Conservation (phyloP, 2,888 invertebrate genomes). For the Ditula angustiorana region DNA sequence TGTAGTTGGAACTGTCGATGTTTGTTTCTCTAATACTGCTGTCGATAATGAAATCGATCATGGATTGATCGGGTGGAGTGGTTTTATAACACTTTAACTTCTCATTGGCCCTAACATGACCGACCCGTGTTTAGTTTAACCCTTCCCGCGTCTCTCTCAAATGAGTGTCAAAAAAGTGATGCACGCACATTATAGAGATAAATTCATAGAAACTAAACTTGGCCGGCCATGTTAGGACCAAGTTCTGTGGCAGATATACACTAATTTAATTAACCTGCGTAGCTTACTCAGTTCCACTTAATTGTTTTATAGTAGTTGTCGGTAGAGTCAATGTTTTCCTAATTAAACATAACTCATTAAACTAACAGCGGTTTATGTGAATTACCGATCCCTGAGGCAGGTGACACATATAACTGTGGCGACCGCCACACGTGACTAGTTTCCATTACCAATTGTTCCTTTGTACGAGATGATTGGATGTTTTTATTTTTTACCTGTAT, state of each 20-base stretch:
- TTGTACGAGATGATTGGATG: constrained; percentile 11
- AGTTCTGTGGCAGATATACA: background rate
- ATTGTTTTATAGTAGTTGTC: background rate
- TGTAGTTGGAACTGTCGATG: too few relatives aligned
- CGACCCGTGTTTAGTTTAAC: too few relatives aligned
- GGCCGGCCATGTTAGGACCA: too few relatives aligned
- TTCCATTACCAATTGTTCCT: background rate
- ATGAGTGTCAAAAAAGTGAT: too few relatives aligned
- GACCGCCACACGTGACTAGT: background rate
- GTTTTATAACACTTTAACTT: too few relatives aligned
- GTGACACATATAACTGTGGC: constrained; percentile 8
- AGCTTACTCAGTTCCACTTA: background rate
- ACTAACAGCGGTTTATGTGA: constrained; percentile 11
- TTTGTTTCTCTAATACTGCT: too few relatives aligned
- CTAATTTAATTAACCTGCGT: background rate
- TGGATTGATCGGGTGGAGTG: too few relatives aligned
- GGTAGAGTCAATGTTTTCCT: background rate
- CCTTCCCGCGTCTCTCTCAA: too few relatives aligned
- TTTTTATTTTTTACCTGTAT: background rate
- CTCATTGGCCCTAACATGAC: too few relatives aligned
- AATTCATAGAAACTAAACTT: too few relatives aligned
- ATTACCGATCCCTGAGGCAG: background rate
- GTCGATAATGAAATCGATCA: too few relatives aligned
- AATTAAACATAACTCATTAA: background rate
- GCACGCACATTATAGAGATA: too few relatives aligned